Base-by-base conservation (phyloP, 1,140 invertebrate genomes). In the Harlomillsia oculata region DNA sequence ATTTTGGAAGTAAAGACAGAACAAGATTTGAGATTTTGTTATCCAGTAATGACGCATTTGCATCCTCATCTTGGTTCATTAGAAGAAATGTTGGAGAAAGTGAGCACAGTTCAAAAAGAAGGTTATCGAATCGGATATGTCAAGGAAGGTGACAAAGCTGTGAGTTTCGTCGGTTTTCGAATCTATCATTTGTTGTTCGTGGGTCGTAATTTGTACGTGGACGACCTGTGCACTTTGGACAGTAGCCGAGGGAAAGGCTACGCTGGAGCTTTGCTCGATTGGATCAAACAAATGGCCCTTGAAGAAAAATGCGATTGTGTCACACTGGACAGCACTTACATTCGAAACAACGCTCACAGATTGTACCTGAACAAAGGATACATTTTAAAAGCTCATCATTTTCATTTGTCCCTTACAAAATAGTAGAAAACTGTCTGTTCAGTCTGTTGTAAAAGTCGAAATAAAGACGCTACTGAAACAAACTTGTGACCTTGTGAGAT, bases 321-420 rank as follows among this genome's bases (percentile, higher is more conserved):
- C 11, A 21, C 43, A n/a, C 37, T 60, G 44, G 52, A 54, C 23
- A 29, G 6, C 26, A 45, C n/a, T n/a, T 50, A 46, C n/a, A 49
- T 25, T 1, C 18, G 58, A 1, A 37, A 55, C 14, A 28, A 54
- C 23, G 58, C 58, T 26, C 58, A 60, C 39, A 29, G 58, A 18
- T 32, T 60, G 16, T 60, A 54, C 18, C 25, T 60, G 18, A 60
- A 60, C 37, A 60, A 60, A 30, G 29, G 48, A 50, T 50, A n/a
- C n/a, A n/a, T n/a, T n/a, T n/a, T n/a, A n/a, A n/a, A n/a, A n/a
- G n/a, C n/a, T n/a, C n/a, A n/a, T n/a, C n/a, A n/a, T n/a, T n/a
- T n/a, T n/a, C n/a, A n/a, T n/a, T n/a, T n/a, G n/a, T n/a, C n/a
- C n/a, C n/a, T n/a, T n/a, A n/a, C n/a, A n/a, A n/a, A n/a, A n/a